Evolutionary conservation across 2,888 invertebrate genomes (phyloP), one percentile per base, ranked within the genome.

Genomic region (Osmoderma eremita): DNA sequence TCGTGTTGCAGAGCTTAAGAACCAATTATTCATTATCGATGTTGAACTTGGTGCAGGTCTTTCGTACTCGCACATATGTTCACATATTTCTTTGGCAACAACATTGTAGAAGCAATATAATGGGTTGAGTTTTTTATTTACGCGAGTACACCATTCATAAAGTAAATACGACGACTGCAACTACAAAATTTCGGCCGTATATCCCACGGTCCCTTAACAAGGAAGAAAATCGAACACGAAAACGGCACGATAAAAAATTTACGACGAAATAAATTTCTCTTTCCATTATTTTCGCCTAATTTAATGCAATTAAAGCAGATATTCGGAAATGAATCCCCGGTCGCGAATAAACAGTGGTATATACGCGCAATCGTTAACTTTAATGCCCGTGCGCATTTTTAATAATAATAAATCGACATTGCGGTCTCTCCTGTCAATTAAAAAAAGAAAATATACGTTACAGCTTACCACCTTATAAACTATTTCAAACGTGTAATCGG

Each of bases 281-380:
- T 61, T 61, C 45, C 45, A 48, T 61, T 61, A 61, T 61, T 61
- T 61, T 61, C 58, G 45, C 36, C 45, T 61, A 61, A 61, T 61
- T 61, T 61, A 61, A 45, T 61, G 45, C 58, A 48, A 61, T 61
- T 61, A 61, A 61, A 45, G 45, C 45, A 22, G 45, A 61, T 48
- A 61, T 48, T 61, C 58, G 45, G 24, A 36, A 61, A 61, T 61
- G 45, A 24, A 45, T 61, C 45, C n/a, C 4, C 45, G 17, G 17
- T 30, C 48, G 17, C 24, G 30, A 36, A 45, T 45, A 61, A 61
- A 45, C 20, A 13, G 12, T 8, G 8, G 24, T 30, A n/a, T n/a
- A n/a, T n/a, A 58, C 24, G 1, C 8, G 10, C 10, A 45, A 45
- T 36, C 58, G 45, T 56, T 39, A n/a, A 48, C 18, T 48, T 48